Evolutionary conservation across 2,888 invertebrate genomes (phyloP).

Genomic region (Hyles lineata): DNA sequence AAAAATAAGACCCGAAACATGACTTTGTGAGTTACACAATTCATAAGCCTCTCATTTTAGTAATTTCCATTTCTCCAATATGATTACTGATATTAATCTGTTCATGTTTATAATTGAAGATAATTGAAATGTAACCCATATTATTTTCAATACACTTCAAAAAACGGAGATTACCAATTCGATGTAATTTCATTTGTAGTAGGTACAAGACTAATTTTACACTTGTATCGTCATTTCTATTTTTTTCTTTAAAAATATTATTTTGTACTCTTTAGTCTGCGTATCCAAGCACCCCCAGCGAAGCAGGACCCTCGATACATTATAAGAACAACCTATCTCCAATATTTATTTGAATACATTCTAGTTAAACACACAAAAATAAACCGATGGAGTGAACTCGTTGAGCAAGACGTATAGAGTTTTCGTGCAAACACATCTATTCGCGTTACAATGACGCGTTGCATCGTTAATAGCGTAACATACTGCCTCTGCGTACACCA

Average conservation of each 20-base stretch:
- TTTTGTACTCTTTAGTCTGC: not conserved
- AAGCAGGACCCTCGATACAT: not conserved
- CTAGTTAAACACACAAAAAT: slow-evolving; percentile 18
- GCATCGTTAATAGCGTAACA: slow-evolving; percentile 29
- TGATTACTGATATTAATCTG: too few relatives aligned
- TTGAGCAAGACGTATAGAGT: slow-evolving; percentile 17
- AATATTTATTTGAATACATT: slow-evolving; percentile 20
- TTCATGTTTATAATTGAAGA: too few relatives aligned
- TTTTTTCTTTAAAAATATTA: not conserved
- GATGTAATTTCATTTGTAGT: too few relatives aligned
- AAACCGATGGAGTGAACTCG: slow-evolving; percentile 22
- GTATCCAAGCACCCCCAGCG: not conserved
- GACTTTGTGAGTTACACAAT: too few relatives aligned
- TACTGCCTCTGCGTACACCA: slow-evolving; percentile 13
- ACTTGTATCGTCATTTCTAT: too few relatives aligned
- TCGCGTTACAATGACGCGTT: slow-evolving; percentile 13
- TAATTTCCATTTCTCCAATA: too few relatives aligned
- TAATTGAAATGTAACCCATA: too few relatives aligned
- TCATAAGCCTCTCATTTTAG: too few relatives aligned
- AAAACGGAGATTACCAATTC: too few relatives aligned
- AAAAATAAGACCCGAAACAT: too few relatives aligned
- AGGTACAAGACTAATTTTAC: too few relatives aligned
- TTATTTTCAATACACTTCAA: too few relatives aligned
- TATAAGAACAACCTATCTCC: not conserved
- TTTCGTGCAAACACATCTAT: slow-evolving; percentile 30